Evolutionary conservation across 2,888 invertebrate species (phyloP).

Genomic region (Diploptera punctata): DNA sequence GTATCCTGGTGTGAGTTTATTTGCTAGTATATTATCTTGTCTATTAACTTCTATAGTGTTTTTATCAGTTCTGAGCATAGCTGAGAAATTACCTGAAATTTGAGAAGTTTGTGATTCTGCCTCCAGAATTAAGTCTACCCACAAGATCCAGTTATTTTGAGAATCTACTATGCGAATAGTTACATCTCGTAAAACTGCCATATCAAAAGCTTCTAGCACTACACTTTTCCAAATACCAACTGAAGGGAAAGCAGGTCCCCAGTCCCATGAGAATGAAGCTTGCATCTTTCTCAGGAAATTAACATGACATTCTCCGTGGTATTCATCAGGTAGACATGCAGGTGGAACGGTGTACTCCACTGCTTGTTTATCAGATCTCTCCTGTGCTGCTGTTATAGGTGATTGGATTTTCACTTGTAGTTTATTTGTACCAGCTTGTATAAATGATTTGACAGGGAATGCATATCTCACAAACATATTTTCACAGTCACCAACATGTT

Average conservation of each 20-base stretch:
- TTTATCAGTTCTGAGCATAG: slow-evolving; percentile 8
- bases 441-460: slow-evolving; percentile 66
- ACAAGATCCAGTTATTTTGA: slow-evolving; percentile 16
- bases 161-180: slow-evolving; percentile 50
- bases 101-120: too few species aligned
- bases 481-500: slow-evolving; percentile 66
- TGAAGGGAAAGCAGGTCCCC: slow-evolving; percentile 89
- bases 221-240: slow-evolving; percentile 91
- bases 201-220: slow-evolving; percentile 68
- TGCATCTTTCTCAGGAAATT: slow-evolving; percentile 94
- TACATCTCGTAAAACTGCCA: slow-evolving; percentile 68
- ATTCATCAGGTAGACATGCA: slow-evolving; percentile 70
- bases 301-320: slow-evolving; percentile 91
- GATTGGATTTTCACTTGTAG: slow-evolving; percentile 69
- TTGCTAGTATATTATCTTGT: neutral
- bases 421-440: slow-evolving; percentile 59
- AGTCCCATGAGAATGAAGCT: slow-evolving; percentile 95
- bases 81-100: slow-evolving; percentile 26
- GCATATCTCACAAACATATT: slow-evolving; percentile 89
- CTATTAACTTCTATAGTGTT: neutral
- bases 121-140: too few species aligned
- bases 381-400: slow-evolving; percentile 65
- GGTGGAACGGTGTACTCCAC: slow-evolving; percentile 69
- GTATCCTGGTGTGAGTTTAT: slow-evolving; percentile 24
- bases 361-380: slow-evolving; percentile 53